phyloP scores from a whole-genome alignment of 2,113 vertebrate genomes.

The Muscicapa adusta region DNA sequence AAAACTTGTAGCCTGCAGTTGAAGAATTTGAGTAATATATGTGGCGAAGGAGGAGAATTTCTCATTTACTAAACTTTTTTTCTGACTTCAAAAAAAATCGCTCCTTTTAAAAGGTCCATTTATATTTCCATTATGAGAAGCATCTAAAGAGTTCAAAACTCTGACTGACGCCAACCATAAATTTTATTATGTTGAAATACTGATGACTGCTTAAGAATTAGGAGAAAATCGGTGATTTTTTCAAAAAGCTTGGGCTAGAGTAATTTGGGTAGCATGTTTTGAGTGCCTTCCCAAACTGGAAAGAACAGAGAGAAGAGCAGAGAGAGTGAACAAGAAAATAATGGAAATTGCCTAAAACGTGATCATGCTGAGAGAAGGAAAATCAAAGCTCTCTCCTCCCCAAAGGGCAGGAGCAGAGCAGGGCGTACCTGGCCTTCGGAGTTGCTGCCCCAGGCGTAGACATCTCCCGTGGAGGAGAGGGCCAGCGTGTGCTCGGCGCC shows the following conservation, averaged over 20 bases:
- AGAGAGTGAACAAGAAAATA: not conserved
- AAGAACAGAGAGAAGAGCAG: not conserved
- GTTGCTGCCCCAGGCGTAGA: conserved; percentile 85
- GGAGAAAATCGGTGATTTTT: not conserved
- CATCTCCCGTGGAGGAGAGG: conserved; percentile 76
- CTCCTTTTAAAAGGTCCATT: not conserved
- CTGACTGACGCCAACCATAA: not conserved
- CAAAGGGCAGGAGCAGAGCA: too few relatives aligned
- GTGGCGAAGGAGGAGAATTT: not conserved
- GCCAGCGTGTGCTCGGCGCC: conserved; percentile 82
- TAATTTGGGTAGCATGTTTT: not conserved
- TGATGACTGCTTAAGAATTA: not conserved
- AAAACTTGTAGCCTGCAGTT: not conserved
- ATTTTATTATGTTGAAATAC: not conserved
- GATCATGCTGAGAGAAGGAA: not conserved
- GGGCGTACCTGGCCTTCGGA: conserved; percentile 80
- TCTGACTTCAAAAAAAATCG: not conserved
- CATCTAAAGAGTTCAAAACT: not conserved
- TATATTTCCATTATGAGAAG: not conserved
- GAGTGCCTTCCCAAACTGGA: not conserved
- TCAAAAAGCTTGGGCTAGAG: not conserved
- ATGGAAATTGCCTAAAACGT: rapidly evolving
- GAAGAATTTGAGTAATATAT: not conserved
- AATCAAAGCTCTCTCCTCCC: not conserved
- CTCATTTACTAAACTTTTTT: not conserved